These are phyloP conservation scores for Clarias pachynema DNA, from an alignment of 2,797 vertebrate genomes.

Conservation along the genomic window DNA sequence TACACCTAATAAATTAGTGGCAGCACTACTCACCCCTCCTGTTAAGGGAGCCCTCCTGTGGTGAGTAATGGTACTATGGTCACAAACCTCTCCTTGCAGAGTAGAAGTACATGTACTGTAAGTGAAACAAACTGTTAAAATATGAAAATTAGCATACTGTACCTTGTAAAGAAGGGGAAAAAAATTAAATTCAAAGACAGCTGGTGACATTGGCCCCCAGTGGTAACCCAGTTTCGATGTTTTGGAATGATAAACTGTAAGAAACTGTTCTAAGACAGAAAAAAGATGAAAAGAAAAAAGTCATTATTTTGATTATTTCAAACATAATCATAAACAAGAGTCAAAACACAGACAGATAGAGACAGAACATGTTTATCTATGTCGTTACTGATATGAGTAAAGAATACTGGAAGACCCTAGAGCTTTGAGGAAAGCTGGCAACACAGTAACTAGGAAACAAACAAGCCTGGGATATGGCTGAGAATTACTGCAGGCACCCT, in stretches of 20 bases:
- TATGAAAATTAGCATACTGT: neutral
- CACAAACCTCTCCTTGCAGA: neutral
- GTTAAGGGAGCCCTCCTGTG: neutral
- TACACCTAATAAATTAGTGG: neutral
- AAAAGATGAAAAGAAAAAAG: neutral
- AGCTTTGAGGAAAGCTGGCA: neutral
- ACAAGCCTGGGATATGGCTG: neutral
- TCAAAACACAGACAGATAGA: neutral
- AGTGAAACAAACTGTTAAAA: neutral
- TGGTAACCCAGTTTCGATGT: neutral
- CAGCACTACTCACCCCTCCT: neutral
- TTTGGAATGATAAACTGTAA: neutral
- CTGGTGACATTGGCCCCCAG: neutral
- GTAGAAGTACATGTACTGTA: neutral
- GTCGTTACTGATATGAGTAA: neutral
- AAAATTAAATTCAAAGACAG: neutral
- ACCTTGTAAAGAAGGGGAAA: neutral
- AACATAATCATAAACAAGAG: neutral
- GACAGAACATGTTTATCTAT: neutral
- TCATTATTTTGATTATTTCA: neutral
- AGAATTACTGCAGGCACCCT: neutral
- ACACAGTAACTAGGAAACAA: conserved; percentile 1
- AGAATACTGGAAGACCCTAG: neutral
- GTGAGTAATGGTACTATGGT: neutral
- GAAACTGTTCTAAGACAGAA: neutral